phyloP scores from a whole-genome alignment of 2,113 vertebrate genomes.

The Oreocharis arfaki region DNA sequence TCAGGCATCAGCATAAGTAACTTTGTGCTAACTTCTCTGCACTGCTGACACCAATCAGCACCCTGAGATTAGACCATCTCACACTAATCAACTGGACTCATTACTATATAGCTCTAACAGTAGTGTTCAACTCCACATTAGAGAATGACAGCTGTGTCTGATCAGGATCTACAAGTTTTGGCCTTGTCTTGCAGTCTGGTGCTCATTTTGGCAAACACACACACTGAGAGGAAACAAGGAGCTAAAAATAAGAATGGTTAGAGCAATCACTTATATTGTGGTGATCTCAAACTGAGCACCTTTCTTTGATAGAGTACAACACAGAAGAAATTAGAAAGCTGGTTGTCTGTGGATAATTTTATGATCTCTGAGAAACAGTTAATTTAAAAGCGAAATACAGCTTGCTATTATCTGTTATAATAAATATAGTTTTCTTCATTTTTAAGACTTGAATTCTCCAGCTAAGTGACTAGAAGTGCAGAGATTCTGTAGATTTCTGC shows the following conservation, averaged over 20 bases:
- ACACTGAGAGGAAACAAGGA: background rate
- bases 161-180: background rate
- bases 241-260: background rate
- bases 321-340: background rate
- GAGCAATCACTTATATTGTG: background rate
- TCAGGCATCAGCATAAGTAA: background rate
- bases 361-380: background rate
- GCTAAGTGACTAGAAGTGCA: background rate
- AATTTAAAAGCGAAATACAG: background rate
- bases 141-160: background rate
- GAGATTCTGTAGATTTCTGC: background rate
- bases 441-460: background rate
- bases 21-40: background rate
- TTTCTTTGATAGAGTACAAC: background rate
- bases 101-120: accelerated
- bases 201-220: background rate
- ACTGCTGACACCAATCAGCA: background rate
- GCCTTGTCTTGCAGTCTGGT: background rate
- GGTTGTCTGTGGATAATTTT: background rate
- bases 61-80: background rate
- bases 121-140: accelerated
- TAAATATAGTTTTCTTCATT: background rate
- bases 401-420: background rate
- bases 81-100: background rate
- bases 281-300: background rate